Base-by-base conservation (phyloP, 2,113 vertebrate species). In the Picathartes gymnocephalus region DNA sequence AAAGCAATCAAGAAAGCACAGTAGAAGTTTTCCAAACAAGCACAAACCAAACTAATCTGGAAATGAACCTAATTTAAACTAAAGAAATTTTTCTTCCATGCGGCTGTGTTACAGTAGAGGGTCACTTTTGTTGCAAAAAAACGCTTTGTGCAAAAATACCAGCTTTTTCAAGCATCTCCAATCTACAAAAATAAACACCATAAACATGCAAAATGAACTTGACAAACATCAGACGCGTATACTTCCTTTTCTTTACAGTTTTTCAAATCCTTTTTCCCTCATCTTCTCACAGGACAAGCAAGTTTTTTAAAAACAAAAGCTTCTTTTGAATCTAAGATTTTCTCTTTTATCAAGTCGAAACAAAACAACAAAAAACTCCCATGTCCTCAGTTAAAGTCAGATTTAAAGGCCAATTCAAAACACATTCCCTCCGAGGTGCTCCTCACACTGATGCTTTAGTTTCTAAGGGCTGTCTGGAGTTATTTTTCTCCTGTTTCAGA, bases 91-190 rank as follows among this genome's bases (percentile, higher is more conserved):
- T 40, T 15, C 8, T 69, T 48, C 53, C 50, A 28, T 25, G 19
- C 19, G 70, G 18, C 13, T 47, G 4, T 28, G 9, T 62, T 79
- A 42, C 8, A 51, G 31, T 11, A 66, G 30, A 50, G 2, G 5
- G 19, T 44, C 11, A 25, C 13, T 45, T 58, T 40, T 35, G 30
- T n/a, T 68, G 21, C 56, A 53, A 60, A 66, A 72, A 89, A 69
- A 4, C 7, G 2, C 12, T 42, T 51, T 68, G 17, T 1, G 0
- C 6, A 47, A 31, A 45, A 90, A 77, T 14, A 79, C 1, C 16
- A 73, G 10, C 21, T 78, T 77, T 57, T 11, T 57, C 25, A 58
- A 86, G 16, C 4, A 66, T 69, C 35, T 58, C 11, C 9, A 42
- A 10, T 25, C n/a, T 66, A 51, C 47, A 33, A 61, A 66, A 25